These are phyloP conservation scores for Gymnogyps californianus DNA, from an alignment of 2,113 vertebrate genomes.

Conservation along the genomic window DNA sequence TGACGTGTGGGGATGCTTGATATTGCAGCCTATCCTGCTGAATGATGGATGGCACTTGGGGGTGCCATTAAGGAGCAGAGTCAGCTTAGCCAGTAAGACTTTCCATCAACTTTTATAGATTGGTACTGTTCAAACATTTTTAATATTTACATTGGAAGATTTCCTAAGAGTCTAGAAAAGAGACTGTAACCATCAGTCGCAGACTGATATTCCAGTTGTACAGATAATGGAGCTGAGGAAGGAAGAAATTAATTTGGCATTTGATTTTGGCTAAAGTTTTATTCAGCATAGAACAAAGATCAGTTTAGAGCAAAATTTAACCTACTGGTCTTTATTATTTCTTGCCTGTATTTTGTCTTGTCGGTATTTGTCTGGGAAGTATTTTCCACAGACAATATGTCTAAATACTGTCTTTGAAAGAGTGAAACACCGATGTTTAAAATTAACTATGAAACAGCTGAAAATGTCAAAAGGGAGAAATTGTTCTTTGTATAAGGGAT, in stretches of 20 bases:
- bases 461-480: background rate
- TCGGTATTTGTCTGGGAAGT: background rate
- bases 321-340: background rate
- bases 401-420: background rate
- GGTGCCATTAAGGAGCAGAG: background rate
- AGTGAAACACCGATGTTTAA: background rate
- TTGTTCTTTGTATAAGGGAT: background rate
- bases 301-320: background rate
- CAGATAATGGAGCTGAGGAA: background rate
- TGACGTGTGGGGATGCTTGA: background rate
- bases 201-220: background rate
- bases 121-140: background rate
- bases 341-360: background rate
- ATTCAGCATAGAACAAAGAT: background rate
- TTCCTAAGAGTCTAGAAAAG: background rate
- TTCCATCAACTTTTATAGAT: background rate
- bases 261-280: background rate
- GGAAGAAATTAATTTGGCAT: background rate
- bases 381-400: background rate
- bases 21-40: background rate
- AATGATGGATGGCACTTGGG: background rate
- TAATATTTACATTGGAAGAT: background rate
- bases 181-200: background rate
- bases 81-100: background rate
- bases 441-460: background rate